phyloP scores from a whole-genome alignment of 2,888 invertebrate genomes.

The Acleris emargana region DNA sequence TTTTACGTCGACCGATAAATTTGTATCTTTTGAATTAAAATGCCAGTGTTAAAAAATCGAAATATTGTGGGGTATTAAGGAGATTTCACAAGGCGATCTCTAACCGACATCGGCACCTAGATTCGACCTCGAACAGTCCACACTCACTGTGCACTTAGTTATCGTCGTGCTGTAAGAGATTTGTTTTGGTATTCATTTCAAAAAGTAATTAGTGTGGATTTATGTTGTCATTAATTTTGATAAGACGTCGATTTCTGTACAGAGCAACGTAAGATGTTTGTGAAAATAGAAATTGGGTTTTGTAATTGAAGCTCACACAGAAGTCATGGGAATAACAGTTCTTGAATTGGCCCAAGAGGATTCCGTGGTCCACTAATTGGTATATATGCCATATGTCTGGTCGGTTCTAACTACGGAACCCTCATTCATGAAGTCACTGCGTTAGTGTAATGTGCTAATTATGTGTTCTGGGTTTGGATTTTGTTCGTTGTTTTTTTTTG shows the following conservation, averaged over 20 bases:
- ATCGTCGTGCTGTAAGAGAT: conserved; percentile 81
- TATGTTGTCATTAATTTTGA: conserved; percentile 75
- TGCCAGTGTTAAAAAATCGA: conserved; percentile 8
- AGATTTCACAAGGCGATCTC: conserved; percentile 53
- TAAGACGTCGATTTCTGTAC: conserved; percentile 71
- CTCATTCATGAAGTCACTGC: conserved; percentile 65
- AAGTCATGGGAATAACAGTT: conserved; percentile 59
- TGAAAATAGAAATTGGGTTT: conserved; percentile 58
- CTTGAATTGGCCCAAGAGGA: conserved; percentile 59
- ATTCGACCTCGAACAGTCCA: conserved; percentile 70
- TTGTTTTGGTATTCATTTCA: conserved; percentile 79
- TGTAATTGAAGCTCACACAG: conserved; percentile 63
- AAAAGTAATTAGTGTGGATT: conserved; percentile 81
- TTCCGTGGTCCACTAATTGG: conserved; percentile 67
- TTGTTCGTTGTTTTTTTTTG: conserved; percentile 79
- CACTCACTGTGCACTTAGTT: conserved; percentile 82
- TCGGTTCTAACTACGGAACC: conserved; percentile 66
- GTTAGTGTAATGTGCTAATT: conserved; percentile 83
- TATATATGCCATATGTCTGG: conserved; percentile 48
- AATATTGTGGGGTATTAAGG: conserved; percentile 20
- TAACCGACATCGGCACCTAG: conserved; percentile 49
- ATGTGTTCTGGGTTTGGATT: conserved; percentile 82
- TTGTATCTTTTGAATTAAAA: background rate
- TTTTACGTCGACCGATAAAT: background rate
- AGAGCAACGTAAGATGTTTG: conserved; percentile 59